Conservation (phyloP, 2,888 invertebrate genomes). For the Empis stercorea region DNA sequence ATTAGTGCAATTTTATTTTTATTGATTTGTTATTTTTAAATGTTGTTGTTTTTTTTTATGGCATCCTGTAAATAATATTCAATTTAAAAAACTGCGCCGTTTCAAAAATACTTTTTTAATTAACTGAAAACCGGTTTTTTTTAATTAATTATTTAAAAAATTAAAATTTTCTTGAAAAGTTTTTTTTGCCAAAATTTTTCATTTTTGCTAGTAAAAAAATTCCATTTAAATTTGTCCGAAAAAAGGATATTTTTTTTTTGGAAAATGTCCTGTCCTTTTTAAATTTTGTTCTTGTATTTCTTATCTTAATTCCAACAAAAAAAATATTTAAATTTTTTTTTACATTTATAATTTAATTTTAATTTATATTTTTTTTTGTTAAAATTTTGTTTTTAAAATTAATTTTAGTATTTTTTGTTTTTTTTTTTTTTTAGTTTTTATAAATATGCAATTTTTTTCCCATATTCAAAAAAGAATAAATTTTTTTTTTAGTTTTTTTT, state of each 20-base stretch:
- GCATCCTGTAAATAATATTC: conserved; percentile 24
- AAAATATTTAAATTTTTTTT: neutral
- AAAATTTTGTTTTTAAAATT: conserved; percentile 3
- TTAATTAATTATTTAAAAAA: neutral
- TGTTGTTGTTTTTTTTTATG: conserved; percentile 14
- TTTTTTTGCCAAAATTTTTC: too few species aligned
- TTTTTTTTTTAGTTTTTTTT: too few species aligned
- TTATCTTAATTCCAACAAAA: too few species aligned
- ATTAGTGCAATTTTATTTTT: neutral
- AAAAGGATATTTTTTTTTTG: neutral
- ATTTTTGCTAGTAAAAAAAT: too few species aligned
- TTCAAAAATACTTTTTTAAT: conserved; percentile 16
- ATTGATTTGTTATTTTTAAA: neutral
- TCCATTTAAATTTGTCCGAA: too few species aligned
- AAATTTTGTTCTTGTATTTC: too few species aligned
- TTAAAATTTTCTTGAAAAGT: too few species aligned
- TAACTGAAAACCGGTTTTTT: conserved; percentile 21
- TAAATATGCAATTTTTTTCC: conserved; percentile 3
- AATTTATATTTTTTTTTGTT: conserved; percentile 11
- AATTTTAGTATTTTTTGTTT: neutral
- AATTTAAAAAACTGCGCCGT: conserved; percentile 19
- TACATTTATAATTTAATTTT: conserved; percentile 12
- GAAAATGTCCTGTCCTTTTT: neutral
- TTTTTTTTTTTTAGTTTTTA: conserved; percentile 1
- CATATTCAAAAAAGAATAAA: neutral